Percentiles rank a stretch among this genome's conserved stretches.
Evolutionary conservation across 2,113 vertebrate species (phyloP).

Genomic region (Myocastor coypus): DNA sequence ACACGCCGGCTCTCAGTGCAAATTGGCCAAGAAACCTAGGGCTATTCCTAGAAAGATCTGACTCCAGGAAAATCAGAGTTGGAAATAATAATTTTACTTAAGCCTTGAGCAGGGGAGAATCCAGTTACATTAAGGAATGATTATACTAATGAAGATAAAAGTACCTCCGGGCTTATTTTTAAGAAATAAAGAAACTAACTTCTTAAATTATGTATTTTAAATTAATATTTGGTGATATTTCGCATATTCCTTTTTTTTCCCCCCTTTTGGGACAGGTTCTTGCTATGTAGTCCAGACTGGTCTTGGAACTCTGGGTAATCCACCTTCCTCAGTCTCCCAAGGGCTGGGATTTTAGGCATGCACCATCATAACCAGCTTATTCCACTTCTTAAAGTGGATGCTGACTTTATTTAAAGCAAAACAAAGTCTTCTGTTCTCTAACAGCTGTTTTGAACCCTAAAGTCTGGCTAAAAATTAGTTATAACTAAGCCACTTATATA

Average conservation of each 20-base stretch:
- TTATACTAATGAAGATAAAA: not conserved
- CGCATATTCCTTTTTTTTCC: not conserved
- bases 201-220: not conserved
- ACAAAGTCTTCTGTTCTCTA: conserved; percentile 9
- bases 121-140: not conserved
- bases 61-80: conserved; percentile 41
- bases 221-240: not conserved
- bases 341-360: not conserved
- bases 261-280: not conserved
- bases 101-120: conserved; percentile 44
- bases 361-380: not conserved
- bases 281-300: not conserved
- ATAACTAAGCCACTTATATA: conserved; percentile 10
- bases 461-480: not conserved
- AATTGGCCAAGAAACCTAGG: not conserved
- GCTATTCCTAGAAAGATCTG: conserved; percentile 52
- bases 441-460: not conserved
- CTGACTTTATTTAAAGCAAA: not conserved
- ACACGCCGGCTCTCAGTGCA: not conserved
- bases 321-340: not conserved
- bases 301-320: not conserved
- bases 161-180: not conserved
- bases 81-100: conserved; percentile 59
- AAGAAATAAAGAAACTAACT: conserved; percentile 23
- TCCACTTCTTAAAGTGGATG: not conserved